Percentiles rank a stretch among this genome's conserved stretches.
phyloP scores from a whole-genome alignment of 1,140 invertebrate genomes.

The Linepithema humile region DNA sequence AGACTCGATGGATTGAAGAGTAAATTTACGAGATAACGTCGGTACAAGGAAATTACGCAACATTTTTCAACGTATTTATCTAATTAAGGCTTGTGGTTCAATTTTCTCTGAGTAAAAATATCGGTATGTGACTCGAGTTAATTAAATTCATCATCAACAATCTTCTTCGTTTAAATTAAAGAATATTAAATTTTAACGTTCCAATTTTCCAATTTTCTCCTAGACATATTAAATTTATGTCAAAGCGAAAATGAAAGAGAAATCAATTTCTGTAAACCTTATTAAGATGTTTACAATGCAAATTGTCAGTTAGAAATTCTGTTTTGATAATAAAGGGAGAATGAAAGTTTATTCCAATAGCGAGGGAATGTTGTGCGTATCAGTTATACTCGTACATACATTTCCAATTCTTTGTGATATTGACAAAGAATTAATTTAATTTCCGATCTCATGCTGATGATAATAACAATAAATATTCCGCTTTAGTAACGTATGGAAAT shows the following conservation, averaged over 20 bases:
- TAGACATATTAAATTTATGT: background rate
- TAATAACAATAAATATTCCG: slow-evolving; percentile 56
- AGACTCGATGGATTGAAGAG: background rate
- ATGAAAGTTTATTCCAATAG: background rate
- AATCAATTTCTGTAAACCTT: background rate
- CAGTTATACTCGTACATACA: too few relatives aligned
- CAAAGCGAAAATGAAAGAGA: background rate
- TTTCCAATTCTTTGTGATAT: background rate
- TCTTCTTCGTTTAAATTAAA: background rate
- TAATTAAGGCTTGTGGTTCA: background rate
- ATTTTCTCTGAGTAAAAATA: background rate
- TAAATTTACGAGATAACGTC: background rate
- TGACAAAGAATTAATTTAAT: slow-evolving; percentile 40
- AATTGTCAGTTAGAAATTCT: too few relatives aligned
- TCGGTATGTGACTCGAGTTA: background rate
- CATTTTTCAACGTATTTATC: background rate
- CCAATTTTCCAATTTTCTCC: background rate
- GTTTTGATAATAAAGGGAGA: too few relatives aligned
- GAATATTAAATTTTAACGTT: background rate
- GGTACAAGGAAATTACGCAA: background rate
- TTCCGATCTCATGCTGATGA: background rate
- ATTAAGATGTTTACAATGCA: background rate
- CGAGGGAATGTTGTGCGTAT: background rate
- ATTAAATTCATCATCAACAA: too few relatives aligned
- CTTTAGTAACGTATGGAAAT: slow-evolving; percentile 44